Percentiles rank a stretch among this genome's conserved stretches.
phyloP scores from a whole-genome alignment of 2,113 vertebrate species.

The Panthera leo region DNA sequence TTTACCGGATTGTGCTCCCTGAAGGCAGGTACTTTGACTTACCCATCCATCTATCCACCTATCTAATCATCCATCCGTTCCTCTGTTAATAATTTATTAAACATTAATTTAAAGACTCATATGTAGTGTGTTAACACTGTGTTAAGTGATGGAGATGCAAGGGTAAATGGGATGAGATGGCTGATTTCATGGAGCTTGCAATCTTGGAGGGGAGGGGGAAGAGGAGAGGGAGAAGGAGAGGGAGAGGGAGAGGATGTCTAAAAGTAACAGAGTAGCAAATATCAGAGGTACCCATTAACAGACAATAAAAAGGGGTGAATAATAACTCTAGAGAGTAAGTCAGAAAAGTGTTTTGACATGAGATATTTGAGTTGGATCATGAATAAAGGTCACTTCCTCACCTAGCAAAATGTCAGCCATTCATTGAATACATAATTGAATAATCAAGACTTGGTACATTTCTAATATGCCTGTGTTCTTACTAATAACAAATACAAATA shows the following conservation, averaged over 20 bases:
- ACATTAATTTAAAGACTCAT: background rate
- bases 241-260: background rate
- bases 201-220: background rate
- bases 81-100: background rate
- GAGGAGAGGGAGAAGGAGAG: background rate
- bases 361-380: background rate
- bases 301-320: background rate
- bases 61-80: background rate
- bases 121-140: background rate
- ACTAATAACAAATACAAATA: slow-evolving; percentile 7
- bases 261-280: background rate
- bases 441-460: background rate
- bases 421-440: background rate
- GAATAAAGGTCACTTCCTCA: background rate
- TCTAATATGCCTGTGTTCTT: background rate
- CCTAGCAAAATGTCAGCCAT: background rate
- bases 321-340: background rate
- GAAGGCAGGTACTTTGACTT: background rate
- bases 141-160: background rate
- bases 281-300: background rate
- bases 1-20: background rate
- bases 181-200: background rate
- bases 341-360: background rate
- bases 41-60: background rate
- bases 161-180: background rate